Percentiles rank a stretch among this genome's conserved stretches.
phyloP scores from a whole-genome alignment of 2,888 invertebrate genomes.

The Cerceris ruficornis region DNA sequence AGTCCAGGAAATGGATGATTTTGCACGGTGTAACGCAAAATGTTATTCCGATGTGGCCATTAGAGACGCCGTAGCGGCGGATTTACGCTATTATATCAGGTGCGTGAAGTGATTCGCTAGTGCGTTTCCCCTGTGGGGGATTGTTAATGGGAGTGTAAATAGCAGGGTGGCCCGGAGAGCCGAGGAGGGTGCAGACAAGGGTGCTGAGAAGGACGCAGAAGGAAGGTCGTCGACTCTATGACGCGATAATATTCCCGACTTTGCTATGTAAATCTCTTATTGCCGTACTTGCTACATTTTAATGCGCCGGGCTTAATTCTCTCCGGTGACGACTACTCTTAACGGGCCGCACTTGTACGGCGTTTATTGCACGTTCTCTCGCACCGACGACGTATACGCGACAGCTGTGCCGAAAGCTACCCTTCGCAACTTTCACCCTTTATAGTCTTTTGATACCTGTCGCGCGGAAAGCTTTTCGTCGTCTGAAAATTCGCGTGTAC shows the following conservation, averaged over 20 bases:
- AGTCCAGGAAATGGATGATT: no score
- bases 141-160: constrained; percentile 39
- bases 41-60: constrained; percentile 19
- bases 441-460: constrained; percentile 1
- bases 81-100: constrained; percentile 30
- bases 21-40: constrained; percentile 1
- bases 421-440: neutral
- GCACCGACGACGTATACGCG: neutral
- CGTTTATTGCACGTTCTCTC: neutral
- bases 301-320: constrained; percentile 45
- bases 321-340: neutral
- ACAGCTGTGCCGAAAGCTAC: neutral
- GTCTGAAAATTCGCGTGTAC: neutral
- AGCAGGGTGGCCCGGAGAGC: neutral
- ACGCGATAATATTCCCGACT: constrained; percentile 45
- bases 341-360: neutral
- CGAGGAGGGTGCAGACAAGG: neutral
- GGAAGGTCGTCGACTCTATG: constrained; percentile 6
- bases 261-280: constrained; percentile 56
- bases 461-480: neutral
- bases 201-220: neutral
- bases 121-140: constrained; percentile 7
- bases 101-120: constrained; percentile 8
- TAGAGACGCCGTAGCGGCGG: neutral
- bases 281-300: constrained; percentile 36